Conservation (phyloP, 2,888 invertebrate genomes). For the Phaonia tiefii region DNA sequence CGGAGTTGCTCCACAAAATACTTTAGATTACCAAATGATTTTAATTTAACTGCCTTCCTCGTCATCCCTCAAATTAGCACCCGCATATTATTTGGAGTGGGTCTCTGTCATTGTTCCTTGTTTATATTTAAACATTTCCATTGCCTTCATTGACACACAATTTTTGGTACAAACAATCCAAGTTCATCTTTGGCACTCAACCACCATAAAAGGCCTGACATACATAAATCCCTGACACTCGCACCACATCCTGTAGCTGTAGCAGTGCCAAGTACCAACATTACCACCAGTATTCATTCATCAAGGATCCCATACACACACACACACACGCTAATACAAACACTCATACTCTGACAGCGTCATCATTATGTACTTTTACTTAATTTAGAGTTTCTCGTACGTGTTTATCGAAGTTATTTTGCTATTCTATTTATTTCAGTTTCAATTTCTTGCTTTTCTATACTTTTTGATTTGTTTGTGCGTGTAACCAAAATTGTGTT, state of each 20-base stretch:
- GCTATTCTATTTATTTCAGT: background rate
- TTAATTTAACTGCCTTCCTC: too few relatives aligned
- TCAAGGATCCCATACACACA: too few relatives aligned
- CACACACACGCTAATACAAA: background rate
- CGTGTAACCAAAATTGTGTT: slow-evolving; percentile 38
- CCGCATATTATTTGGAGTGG: too few relatives aligned
- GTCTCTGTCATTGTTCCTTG: too few relatives aligned
- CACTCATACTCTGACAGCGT: too few relatives aligned
- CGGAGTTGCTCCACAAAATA: too few relatives aligned
- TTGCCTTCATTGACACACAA: slow-evolving; percentile 11
- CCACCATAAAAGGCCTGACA: background rate
- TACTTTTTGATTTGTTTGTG: slow-evolving; percentile 28
- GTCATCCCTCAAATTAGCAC: too few relatives aligned
- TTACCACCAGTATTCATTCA: too few relatives aligned
- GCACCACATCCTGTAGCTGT: background rate
- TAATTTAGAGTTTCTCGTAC: background rate
- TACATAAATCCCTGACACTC: background rate
- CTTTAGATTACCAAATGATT: too few relatives aligned
- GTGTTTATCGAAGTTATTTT: slow-evolving; percentile 6
- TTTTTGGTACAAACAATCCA: background rate
- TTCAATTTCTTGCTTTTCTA: background rate
- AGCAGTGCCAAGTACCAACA: too few relatives aligned
- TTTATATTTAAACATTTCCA: too few relatives aligned
- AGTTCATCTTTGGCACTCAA: background rate
- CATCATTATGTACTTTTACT: background rate